These are phyloP conservation scores for Platysternon megacephalum DNA, from an alignment of 2,113 vertebrate species.

Conservation along the genomic window DNA sequence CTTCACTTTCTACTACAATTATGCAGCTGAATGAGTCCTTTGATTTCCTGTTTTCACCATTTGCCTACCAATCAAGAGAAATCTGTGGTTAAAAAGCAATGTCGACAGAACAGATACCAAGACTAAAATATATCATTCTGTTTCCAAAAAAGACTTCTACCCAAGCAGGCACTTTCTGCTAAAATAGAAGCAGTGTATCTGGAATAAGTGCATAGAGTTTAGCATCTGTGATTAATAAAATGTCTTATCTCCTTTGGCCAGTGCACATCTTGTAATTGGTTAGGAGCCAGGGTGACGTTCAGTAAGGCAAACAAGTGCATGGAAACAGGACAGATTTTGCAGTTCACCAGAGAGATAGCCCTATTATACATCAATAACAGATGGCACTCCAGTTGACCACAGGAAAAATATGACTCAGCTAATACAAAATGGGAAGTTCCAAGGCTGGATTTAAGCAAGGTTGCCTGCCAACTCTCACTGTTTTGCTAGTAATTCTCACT, in stretches of 20 bases:
- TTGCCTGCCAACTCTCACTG: constrained; percentile 5
- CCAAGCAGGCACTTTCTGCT: constrained; percentile 13
- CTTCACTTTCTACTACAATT: background rate
- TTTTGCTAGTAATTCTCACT: background rate
- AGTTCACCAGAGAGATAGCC: constrained; percentile 36
- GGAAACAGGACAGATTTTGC: constrained; percentile 15
- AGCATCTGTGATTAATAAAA: constrained; percentile 19
- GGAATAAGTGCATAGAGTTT: constrained; percentile 23
- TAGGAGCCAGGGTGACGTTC: constrained; percentile 48
- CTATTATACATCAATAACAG: constrained; percentile 55
- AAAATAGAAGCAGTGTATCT: constrained; percentile 34
- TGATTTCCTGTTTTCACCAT: constrained; percentile 66
- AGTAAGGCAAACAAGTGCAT: background rate
- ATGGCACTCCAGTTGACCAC: constrained; percentile 52
- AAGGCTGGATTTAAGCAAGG: background rate
- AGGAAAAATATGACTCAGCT: constrained; percentile 70
- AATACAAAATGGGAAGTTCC: constrained; percentile 63
- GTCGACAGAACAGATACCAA: constrained; percentile 46
- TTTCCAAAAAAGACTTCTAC: constrained; percentile 34
- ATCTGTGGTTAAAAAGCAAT: constrained; percentile 55
- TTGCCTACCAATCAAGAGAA: constrained; percentile 38
- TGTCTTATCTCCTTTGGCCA: constrained; percentile 61
- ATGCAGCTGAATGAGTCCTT: constrained; percentile 46
- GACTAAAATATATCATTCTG: constrained; percentile 18
- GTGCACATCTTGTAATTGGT: constrained; percentile 55